Evolutionary conservation across 2,113 vertebrate genomes (phyloP), one percentile per base, ranked within the genome.

Genomic region (Hymenochirus boettgeri): DNA sequence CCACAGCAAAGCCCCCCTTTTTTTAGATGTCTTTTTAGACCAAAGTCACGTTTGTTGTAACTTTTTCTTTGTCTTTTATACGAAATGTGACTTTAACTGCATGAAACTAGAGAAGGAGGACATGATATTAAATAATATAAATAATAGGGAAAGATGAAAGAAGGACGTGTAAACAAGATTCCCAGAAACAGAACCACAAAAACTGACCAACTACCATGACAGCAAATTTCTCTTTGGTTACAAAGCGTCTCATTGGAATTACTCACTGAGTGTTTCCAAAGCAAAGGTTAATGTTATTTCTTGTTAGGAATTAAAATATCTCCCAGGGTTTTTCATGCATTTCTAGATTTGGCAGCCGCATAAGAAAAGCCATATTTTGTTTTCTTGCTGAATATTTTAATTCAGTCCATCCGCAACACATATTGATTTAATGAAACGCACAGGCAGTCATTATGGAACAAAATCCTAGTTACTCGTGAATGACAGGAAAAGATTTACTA

Each of bases 131-230:
- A 53, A 60, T 39, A 61, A 70, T 29, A 59, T 17, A 54, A 54
- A 54, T 54, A 29, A 26, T 58, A 69, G 60, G 52, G 24, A 57
- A 59, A 19, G 57, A 35, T 69, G 27, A 60, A 60, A 50, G 47
- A 17, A 17, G 52, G 33, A 13, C 19, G 21, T 22, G 17, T 6
- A 22, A 58, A 50, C 31, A 45, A 21, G 54, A 21, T 65, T 58
- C 64, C 55, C 55, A 58, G 55, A 66, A 66, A 66, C 35, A 23
- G 45, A 21, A 69, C 65, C 65, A 37, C 57, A 52, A 15, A 35
- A 37, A 19, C 56, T 25, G 45, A 69, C 47, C 29, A 23, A 57
- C 46, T 24, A 35, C 56, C 39, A 52, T 58, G 59, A 48, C 48
- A 69, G 59, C 56, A 27, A 25, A 53, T 29, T 60, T 59, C 46